Conservation (phyloP, 64 coral and sea anemone genomes). For the Hydrozoanthus tunicans region DNA sequence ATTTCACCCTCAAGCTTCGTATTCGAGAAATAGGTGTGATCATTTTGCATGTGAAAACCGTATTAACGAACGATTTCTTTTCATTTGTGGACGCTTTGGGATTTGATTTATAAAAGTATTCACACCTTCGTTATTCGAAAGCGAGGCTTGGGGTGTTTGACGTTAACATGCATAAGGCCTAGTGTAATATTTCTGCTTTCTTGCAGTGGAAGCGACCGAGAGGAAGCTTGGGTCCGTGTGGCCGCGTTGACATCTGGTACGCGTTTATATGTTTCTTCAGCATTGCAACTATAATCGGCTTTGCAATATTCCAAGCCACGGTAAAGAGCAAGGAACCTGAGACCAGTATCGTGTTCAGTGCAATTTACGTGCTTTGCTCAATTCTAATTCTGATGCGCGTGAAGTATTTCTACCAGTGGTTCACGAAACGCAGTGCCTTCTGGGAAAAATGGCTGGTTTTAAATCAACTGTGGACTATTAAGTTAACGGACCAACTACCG, state of each 20-base stretch:
- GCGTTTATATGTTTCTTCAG: slow-evolving; percentile 80
- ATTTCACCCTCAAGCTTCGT: no score
- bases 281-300: slow-evolving; percentile 67
- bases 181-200: neutral
- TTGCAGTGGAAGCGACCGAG: slow-evolving; percentile 76
- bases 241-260: slow-evolving; percentile 82
- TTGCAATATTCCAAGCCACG: slow-evolving; percentile 73
- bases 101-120: no score
- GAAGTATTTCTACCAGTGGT: slow-evolving; percentile 89
- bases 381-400: slow-evolving; percentile 76
- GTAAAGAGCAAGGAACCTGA: slow-evolving; percentile 69
- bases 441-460: slow-evolving; percentile 76
- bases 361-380: slow-evolving; percentile 79
- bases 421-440: slow-evolving; percentile 68
- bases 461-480: slow-evolving; percentile 75
- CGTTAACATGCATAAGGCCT: neutral
- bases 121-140: neutral
- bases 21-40: no score
- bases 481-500: slow-evolving; percentile 1
- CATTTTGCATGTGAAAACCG: no score
- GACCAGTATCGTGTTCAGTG: slow-evolving; percentile 68
- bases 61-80: no score
- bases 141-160: neutral
- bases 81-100: no score
- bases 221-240: slow-evolving; percentile 75